These are phyloP conservation scores for Leptoteleia sp. DNA, from an alignment of 1,140 invertebrate genomes.

Conservation along the genomic window DNA sequence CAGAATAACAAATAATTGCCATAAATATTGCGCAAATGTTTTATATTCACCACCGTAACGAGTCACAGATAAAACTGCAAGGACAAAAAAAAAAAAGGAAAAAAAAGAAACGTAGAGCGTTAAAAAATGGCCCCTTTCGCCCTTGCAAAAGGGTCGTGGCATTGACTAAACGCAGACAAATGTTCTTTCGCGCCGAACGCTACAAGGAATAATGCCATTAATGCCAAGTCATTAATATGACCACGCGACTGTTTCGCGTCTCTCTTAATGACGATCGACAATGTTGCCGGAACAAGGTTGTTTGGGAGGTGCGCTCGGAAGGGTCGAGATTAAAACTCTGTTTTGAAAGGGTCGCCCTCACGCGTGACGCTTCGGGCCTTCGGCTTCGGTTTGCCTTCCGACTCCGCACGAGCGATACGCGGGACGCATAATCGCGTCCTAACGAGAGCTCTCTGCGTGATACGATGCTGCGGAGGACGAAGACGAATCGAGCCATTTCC, in stretches of 20 bases:
- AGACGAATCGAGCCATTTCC: conserved; percentile 70
- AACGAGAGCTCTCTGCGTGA: conserved; percentile 63
- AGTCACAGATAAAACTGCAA: conserved; percentile 40
- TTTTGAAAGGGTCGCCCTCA: conserved; percentile 59
- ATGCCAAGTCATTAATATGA: conserved; percentile 66
- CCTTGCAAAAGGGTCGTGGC: conserved; percentile 47
- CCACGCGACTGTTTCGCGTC: conserved; percentile 64
- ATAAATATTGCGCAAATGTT: conserved; percentile 50
- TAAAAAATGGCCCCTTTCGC: conserved; percentile 55
- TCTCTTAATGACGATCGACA: conserved; percentile 67
- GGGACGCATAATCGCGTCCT: conserved; percentile 64
- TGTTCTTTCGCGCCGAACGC: conserved; percentile 51
- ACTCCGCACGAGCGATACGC: conserved; percentile 26
- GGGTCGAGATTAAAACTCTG: conserved; percentile 68
- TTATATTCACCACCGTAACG: conserved; percentile 32
- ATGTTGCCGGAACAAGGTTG: conserved; percentile 60
- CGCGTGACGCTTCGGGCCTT: conserved; percentile 34
- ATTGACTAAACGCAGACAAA: conserved; percentile 61
- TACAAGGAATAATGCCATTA: conserved; percentile 68
- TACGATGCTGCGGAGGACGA: conserved; percentile 52
- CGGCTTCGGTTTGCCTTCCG: conserved; percentile 28
- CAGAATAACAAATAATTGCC: conserved; percentile 39
- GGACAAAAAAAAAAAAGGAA: too few species aligned
- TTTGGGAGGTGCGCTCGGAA: conserved; percentile 61
- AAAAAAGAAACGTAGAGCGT: conserved; percentile 36